Percentiles rank a stretch among this genome's conserved stretches.
These are phyloP conservation scores for Belgica antarctica DNA, from an alignment of 2,888 invertebrate genomes.

Conservation along the genomic window DNA sequence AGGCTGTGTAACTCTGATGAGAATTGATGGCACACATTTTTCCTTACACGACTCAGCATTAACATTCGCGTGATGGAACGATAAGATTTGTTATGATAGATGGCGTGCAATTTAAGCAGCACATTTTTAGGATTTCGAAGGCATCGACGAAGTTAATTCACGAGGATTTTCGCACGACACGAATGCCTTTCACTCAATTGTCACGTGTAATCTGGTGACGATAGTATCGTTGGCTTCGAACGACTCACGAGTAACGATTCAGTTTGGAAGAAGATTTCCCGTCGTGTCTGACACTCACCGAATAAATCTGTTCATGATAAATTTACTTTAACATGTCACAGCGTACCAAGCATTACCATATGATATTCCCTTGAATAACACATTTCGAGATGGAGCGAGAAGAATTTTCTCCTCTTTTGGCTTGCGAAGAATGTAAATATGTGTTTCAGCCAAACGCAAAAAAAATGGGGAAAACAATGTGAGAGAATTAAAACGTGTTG, in stretches of 20 bases:
- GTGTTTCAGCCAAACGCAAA: background rate
- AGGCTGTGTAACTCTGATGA: background rate
- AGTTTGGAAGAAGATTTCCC: background rate
- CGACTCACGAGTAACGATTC: slow-evolving; percentile 12
- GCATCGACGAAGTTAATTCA: background rate
- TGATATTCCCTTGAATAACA: slow-evolving; percentile 3
- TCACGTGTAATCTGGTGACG: background rate
- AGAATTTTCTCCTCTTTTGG: background rate
- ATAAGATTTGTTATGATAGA: slow-evolving; percentile 21
- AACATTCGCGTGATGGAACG: background rate
- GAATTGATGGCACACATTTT: slow-evolving; percentile 15
- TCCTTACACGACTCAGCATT: background rate
- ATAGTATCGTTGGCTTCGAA: background rate
- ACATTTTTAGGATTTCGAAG: too few species aligned
- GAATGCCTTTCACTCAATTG: too few species aligned
- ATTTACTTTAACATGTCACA: slow-evolving; percentile 42
- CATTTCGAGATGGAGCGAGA: background rate
- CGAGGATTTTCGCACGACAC: background rate
- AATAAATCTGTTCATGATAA: slow-evolving; percentile 43
- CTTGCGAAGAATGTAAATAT: background rate
- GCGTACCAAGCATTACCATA: slow-evolving; percentile 22
- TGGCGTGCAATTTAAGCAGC: background rate
- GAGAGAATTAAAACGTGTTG: slow-evolving; percentile 42
- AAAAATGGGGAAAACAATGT: slow-evolving; percentile 7
- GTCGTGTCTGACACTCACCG: background rate